phyloP scores from a whole-genome alignment of 2,113 vertebrate genomes.

The Zonotrichia leucophrys region DNA sequence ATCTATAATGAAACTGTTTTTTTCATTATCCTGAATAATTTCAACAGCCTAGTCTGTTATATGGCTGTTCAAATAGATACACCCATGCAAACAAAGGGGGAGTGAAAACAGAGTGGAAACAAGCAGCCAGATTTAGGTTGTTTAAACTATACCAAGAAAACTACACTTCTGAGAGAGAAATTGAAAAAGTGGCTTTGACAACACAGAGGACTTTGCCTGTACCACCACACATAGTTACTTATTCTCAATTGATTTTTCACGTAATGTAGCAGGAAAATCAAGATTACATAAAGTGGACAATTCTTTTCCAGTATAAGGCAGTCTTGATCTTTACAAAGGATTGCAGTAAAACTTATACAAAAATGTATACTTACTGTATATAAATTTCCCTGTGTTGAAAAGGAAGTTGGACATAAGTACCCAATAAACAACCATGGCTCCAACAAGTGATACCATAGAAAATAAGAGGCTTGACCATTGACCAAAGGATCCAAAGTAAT shows the following conservation, averaged over 20 bases:
- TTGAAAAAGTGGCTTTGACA: not conserved
- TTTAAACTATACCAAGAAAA: not conserved
- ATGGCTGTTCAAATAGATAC: not conserved
- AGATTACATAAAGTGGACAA: not conserved
- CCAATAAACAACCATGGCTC: slow-evolving; percentile 99
- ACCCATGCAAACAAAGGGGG: not conserved
- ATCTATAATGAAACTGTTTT: not conserved
- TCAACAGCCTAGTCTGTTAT: not conserved
- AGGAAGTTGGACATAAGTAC: slow-evolving; percentile 99
- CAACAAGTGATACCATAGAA: slow-evolving; percentile 91
- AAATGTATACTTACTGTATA: slow-evolving; percentile 87
- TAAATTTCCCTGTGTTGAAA: slow-evolving; percentile 92
- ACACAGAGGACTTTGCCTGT: not conserved
- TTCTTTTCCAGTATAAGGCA: not conserved
- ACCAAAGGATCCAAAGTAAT: slow-evolving; percentile 93
- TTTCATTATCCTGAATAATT: not conserved
- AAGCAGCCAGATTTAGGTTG: not conserved
- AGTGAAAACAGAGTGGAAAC: not conserved
- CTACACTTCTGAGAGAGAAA: not conserved
- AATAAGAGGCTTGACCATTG: slow-evolving; percentile 94
- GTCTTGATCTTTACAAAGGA: not conserved
- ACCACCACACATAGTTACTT: not conserved
- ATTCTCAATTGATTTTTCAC: not conserved
- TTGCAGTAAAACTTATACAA: not conserved
- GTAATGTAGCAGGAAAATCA: not conserved